phyloP scores from a whole-genome alignment of 2,888 invertebrate species.

The Metellina segmentata region DNA sequence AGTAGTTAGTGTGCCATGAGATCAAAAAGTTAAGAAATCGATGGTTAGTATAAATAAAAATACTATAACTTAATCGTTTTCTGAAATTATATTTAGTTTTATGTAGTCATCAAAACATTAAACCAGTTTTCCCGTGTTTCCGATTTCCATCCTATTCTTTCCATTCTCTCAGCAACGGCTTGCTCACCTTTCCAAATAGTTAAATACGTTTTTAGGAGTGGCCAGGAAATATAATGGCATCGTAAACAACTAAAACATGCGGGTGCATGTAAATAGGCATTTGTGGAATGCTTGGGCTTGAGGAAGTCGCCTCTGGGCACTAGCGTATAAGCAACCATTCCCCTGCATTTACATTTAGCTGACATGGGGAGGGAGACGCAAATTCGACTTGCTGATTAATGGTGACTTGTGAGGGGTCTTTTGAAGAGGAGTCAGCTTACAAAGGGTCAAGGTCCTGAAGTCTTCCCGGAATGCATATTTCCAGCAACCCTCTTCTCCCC shows the following conservation, averaged over 20 bases:
- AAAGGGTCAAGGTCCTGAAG: conserved; percentile 53
- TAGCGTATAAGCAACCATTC: conserved; percentile 11
- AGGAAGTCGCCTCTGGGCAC: conserved; percentile 1
- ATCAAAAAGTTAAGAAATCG: no score
- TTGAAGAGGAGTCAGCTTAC: conserved; percentile 9
- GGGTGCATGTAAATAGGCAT: conserved; percentile 57
- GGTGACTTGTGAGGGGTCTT: conserved; percentile 54
- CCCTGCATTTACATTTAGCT: conserved; percentile 61
- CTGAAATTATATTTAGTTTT: no score
- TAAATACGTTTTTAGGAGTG: conserved; percentile 20
- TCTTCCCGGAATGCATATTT: conserved; percentile 22
- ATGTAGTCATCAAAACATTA: not conserved
- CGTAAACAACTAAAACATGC: conserved; percentile 59
- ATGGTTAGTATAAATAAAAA: no score
- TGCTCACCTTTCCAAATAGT: not conserved
- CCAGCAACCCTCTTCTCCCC: not conserved
- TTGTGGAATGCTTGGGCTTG: conserved; percentile 17
- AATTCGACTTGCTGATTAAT: conserved; percentile 68
- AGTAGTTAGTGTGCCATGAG: no score
- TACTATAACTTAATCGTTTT: no score
- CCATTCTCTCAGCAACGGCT: not conserved
- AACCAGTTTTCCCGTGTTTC: not conserved
- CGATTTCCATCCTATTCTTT: not conserved
- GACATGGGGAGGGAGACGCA: conserved; percentile 35
- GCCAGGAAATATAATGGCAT: conserved; percentile 23